Base-by-base conservation (phyloP, 2,113 vertebrate genomes). In the Eublepharis macularius region DNA sequence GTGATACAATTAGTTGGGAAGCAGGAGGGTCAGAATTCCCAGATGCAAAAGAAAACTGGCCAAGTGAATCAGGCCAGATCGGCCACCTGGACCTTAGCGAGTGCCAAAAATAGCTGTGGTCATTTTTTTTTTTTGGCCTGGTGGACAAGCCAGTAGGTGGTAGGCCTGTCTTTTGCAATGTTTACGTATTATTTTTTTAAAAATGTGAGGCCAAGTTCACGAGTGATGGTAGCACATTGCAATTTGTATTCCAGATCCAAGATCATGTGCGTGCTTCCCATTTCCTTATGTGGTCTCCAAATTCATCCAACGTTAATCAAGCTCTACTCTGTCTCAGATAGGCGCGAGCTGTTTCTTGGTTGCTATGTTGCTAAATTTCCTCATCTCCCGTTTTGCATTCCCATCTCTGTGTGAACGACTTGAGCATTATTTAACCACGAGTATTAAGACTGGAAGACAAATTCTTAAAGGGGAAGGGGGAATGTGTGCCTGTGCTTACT, bases 1-100 rank as follows among this genome's bases (percentile, higher is more conserved):
- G 97, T 98, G 97, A 98, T 98, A 98, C 97, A 98, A 98, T 98
- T 98, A 98, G 97, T 96, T 92, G 95, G 96, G 97, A 97, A 97
- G 95, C 95, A 95, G 91, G 94, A 96, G 95, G 93, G 96, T 96
- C 96, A 95, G 94, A 97, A 97, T 96, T 96, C 92, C 94, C 95
- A 96, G 96, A 97, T 96, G 92, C 95, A 94, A 96, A 94, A 86
- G 90, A 96, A 95, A 95, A 94, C 91, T 93, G 90, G 94, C 94
- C 93, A 91, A 95, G 95, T 95, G 95, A 96, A 96, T 95, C 91
- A 95, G 93, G 96, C 93, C 96, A 97, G 96, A 96, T 94, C 94
- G 96, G 96, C 95, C 94, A 96, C 95, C 95, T 96, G 96, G 96
- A 92, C 93, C 91, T 89, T 91, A 93, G 93, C 74, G 26, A 93